These are phyloP conservation scores for Centruroides sculpturatus DNA, from an alignment of 1,140 invertebrate species.

Conservation along the genomic window DNA sequence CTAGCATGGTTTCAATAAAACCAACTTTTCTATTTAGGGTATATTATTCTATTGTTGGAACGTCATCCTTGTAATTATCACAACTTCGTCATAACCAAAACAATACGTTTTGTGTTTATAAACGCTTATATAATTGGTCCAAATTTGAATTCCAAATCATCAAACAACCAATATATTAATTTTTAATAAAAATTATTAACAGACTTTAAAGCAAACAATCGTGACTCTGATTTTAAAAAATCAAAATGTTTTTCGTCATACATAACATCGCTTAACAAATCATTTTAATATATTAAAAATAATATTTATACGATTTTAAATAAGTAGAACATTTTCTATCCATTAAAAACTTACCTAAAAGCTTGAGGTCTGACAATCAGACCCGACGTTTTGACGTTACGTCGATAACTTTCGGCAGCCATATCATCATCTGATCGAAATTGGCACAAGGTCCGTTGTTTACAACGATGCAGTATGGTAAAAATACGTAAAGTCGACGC, in stretches of 20 bases:
- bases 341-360: slow-evolving; percentile 38
- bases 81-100: background rate
- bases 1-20: no score
- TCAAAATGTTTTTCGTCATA: background rate
- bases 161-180: no score
- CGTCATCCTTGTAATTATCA: no score
- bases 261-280: background rate
- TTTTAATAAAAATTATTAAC: slow-evolving; percentile 3
- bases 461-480: no score
- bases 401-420: slow-evolving; percentile 62
- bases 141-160: background rate
- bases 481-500: no score
- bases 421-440: slow-evolving; percentile 28
- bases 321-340: background rate
- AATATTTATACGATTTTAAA: background rate
- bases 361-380: slow-evolving; percentile 69
- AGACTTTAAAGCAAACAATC: slow-evolving; percentile 4
- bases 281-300: background rate
- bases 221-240: slow-evolving; percentile 7
- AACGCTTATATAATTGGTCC: slow-evolving; percentile 2
- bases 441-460: no score
- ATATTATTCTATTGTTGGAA: no score
- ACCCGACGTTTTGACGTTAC: slow-evolving; percentile 35
- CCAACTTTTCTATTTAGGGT: no score
- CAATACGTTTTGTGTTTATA: background rate